A percentile compares a stretch with the other conserved stretches of the same genome.
Conservation (phyloP, 2,113 vertebrate species). For the Clarias gariepinus region DNA sequence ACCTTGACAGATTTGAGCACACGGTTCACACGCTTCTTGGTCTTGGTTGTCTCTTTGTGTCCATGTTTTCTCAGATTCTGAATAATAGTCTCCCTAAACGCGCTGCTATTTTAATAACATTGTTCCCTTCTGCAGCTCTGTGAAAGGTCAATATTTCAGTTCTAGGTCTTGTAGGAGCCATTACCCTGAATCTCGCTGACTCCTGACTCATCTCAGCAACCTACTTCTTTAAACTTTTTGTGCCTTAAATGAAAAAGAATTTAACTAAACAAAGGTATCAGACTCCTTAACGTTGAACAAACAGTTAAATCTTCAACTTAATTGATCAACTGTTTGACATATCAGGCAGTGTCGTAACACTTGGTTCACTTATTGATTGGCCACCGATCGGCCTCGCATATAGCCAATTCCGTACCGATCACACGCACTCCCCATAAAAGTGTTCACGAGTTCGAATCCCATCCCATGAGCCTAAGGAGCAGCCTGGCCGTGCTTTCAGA, state of each 20-base stretch:
- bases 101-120: background rate
- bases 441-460: too few species aligned
- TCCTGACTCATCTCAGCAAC: background rate
- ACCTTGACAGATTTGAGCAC: background rate
- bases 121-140: background rate
- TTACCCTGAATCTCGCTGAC: background rate
- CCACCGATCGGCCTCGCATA: too few species aligned
- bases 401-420: background rate
- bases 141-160: conserved; percentile 5
- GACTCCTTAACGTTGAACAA: background rate
- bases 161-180: background rate
- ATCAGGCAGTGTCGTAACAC: background rate
- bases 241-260: background rate
- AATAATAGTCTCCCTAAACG: background rate
- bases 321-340: background rate
- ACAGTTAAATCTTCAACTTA: background rate
- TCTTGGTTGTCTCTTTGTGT: background rate
- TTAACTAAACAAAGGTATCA: background rate
- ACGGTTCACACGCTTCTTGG: background rate
- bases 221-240: background rate
- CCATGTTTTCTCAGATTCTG: background rate
- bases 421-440: too few species aligned
- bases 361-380: too few species aligned
- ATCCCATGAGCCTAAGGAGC: too few species aligned
- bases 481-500: too few species aligned